Evolutionary conservation across 2,888 invertebrate species (phyloP).

Genomic region (Hemicrepidius hirtus): DNA sequence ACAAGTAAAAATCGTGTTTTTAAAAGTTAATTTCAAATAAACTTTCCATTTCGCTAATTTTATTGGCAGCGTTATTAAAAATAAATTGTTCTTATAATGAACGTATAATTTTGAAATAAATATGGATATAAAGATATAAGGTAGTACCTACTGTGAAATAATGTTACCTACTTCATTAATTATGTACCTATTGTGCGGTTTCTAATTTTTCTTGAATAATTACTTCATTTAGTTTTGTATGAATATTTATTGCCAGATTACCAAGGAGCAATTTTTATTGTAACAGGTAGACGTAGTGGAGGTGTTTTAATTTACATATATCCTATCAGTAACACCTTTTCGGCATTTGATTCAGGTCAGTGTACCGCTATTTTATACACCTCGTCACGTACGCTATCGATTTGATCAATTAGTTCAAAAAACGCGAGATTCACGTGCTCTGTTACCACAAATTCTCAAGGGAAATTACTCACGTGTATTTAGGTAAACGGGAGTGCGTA

Average conservation of each 20-base stretch:
- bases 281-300: background rate
- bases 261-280: background rate
- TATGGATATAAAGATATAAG: background rate
- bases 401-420: conserved; percentile 22
- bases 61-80: conserved; percentile 10
- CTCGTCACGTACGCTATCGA: conserved; percentile 16
- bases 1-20: no score
- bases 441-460: conserved; percentile 2
- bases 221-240: background rate
- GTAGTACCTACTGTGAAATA: background rate
- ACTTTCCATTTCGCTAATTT: no score
- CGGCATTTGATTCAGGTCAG: conserved; percentile 1
- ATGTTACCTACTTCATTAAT: conserved; percentile 7
- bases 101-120: background rate
- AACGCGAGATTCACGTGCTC: conserved; percentile 16
- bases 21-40: no score
- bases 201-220: conserved; percentile 24
- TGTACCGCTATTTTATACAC: conserved; percentile 2
- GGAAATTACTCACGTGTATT: conserved; percentile 22
- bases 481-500: background rate
- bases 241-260: conserved; percentile 20
- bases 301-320: background rate
- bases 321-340: conserved; percentile 5
- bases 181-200: conserved; percentile 8
- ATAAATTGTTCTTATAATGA: background rate